Conservation (phyloP, 2,888 invertebrate genomes). For the Dioctria linearis region DNA sequence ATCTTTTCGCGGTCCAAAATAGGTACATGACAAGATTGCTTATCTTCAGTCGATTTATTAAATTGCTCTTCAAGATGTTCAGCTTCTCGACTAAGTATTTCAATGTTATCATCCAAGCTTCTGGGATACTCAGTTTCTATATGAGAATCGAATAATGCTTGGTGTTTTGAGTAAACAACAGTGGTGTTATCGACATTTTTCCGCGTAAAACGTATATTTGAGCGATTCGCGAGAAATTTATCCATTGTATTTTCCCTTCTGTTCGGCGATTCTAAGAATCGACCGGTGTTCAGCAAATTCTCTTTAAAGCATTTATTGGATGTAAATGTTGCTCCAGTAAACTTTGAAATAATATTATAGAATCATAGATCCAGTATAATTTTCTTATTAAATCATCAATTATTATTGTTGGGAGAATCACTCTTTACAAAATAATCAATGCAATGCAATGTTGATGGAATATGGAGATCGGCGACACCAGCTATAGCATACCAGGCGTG, state of each 20-base stretch:
- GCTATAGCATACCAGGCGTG: background rate
- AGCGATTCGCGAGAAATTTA: conserved; percentile 64
- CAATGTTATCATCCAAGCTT: conserved; percentile 71
- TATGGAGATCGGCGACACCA: background rate
- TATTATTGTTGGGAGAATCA: background rate
- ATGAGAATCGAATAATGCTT: conserved; percentile 61
- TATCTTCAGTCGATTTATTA: conserved; percentile 63
- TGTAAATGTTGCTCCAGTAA: background rate
- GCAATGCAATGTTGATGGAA: background rate
- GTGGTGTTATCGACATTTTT: conserved; percentile 69
- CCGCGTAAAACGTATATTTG: conserved; percentile 69
- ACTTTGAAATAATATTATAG: background rate
- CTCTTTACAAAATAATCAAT: no score
- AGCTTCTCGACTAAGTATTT: conserved; percentile 70
- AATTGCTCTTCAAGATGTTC: conserved; percentile 71
- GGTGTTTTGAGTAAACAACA: conserved; percentile 62
- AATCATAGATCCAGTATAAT: background rate
- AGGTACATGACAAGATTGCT: conserved; percentile 66
- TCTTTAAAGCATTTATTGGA: background rate
- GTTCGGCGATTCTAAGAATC: conserved; percentile 44
- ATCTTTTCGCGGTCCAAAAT: conserved; percentile 73
- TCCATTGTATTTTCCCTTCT: conserved; percentile 44
- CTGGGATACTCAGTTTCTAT: conserved; percentile 70
- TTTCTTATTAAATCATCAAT: background rate
- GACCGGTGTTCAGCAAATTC: conserved; percentile 19